phyloP scores from a whole-genome alignment of 2,113 vertebrate genomes.

The Thamnophis sirtalis region DNA sequence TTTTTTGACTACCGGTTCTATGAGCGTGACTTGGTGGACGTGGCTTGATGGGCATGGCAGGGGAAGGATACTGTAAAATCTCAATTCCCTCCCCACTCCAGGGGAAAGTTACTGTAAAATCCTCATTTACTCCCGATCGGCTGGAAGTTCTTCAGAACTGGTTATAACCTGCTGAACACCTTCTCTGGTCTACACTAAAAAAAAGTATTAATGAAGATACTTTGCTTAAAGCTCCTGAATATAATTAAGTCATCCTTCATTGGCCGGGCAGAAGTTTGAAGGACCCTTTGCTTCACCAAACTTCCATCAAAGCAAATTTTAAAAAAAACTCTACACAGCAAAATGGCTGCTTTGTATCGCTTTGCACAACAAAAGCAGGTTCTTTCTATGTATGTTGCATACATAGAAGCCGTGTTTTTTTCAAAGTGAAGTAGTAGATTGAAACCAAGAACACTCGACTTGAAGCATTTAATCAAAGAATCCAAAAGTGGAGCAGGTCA shows the following conservation, averaged over 20 bases:
- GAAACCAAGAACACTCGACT: background rate
- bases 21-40: too few species aligned
- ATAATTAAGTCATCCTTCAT: slow-evolving; percentile 33
- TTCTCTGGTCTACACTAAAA: slow-evolving; percentile 3
- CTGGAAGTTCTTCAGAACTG: too few species aligned
- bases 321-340: background rate
- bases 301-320: background rate
- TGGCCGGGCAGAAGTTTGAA: background rate
- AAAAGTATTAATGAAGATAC: slow-evolving; percentile 45
- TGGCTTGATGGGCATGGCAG: too few species aligned
- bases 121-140: too few species aligned
- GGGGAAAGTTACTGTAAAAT: too few species aligned
- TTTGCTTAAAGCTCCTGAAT: slow-evolving; percentile 33
- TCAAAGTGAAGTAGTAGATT: background rate
- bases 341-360: background rate
- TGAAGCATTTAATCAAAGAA: background rate
- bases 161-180: too few species aligned
- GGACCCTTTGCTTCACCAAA: background rate
- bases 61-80: too few species aligned
- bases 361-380: background rate
- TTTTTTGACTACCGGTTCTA: too few species aligned
- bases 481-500: background rate
- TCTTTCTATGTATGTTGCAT: background rate
- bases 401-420: background rate
- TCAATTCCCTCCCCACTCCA: too few species aligned